Conservation (phyloP, 2,113 vertebrate genomes). For the Salvator merianae region DNA sequence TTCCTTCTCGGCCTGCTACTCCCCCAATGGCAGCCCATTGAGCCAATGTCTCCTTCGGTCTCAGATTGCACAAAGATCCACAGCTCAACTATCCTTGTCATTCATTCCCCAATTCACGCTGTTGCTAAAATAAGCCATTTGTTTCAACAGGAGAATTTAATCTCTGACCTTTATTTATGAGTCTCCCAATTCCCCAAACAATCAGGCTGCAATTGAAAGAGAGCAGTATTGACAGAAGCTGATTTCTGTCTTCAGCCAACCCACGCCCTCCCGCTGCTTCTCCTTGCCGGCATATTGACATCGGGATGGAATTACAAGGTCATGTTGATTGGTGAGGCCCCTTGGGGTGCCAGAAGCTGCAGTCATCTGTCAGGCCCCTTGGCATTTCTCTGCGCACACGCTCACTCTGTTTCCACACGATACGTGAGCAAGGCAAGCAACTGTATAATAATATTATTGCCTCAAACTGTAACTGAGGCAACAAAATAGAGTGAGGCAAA, state of each 20-base stretch:
- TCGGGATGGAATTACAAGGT: constrained; percentile 64
- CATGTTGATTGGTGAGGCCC: constrained; percentile 51
- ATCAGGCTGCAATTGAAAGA: constrained; percentile 61
- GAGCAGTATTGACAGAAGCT: constrained; percentile 40
- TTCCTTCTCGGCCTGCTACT: neutral
- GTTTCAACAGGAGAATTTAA: constrained; percentile 65
- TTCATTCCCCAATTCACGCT: neutral
- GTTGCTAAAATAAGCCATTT: constrained; percentile 44
- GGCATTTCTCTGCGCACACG: constrained; percentile 44
- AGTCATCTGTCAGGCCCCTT: constrained; percentile 50
- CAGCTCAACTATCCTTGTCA: neutral
- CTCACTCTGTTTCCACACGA: constrained; percentile 51
- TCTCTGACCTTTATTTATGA: constrained; percentile 75
- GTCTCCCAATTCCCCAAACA: constrained; percentile 66
- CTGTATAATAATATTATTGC: constrained; percentile 35
- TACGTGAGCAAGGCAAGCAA: constrained; percentile 41
- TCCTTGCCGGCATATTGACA: constrained; percentile 26
- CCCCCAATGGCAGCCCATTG: neutral
- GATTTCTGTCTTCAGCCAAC: constrained; percentile 33
- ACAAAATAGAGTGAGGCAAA: neutral
- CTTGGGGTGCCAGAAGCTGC: constrained; percentile 49
- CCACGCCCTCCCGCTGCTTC: neutral
- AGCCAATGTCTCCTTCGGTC: constrained; percentile 16
- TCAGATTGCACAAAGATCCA: neutral
- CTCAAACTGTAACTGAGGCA: neutral